Evolutionary conservation across 2,113 vertebrate genomes (phyloP).

Genomic region (Myrmophylax atrothorax): DNA sequence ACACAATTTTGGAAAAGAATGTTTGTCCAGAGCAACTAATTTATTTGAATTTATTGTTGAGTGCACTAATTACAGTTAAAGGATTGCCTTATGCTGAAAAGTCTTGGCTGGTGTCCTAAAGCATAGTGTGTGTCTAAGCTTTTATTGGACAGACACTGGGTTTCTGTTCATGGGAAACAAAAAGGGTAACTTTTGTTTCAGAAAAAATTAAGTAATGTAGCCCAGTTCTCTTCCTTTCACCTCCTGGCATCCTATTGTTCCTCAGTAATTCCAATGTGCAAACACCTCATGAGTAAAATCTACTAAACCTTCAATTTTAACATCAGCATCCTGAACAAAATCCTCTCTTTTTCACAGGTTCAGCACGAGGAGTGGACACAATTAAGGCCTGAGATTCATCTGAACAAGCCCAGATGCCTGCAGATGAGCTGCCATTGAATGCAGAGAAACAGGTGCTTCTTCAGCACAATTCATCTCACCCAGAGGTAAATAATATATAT

Average conservation of each 20-base stretch:
- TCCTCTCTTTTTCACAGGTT: not conserved
- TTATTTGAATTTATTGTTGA: not conserved
- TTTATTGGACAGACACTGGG: not conserved
- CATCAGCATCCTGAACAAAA: not conserved
- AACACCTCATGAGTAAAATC: not conserved
- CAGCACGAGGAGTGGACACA: not conserved
- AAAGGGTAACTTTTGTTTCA: not conserved
- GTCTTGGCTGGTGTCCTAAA: not conserved
- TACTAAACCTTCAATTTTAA: not conserved
- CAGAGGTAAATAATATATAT: not conserved
- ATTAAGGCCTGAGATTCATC: not conserved
- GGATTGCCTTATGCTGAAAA: not conserved
- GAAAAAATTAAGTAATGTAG: not conserved
- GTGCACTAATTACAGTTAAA: not conserved
- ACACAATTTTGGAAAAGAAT: not conserved
- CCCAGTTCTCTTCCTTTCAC: not conserved
- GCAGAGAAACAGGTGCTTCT: not conserved
- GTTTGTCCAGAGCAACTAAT: not conserved
- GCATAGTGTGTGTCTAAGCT: not conserved
- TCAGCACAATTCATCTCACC: not conserved
- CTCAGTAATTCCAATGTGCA: not conserved
- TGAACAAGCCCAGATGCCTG: not conserved
- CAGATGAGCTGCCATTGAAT: not conserved
- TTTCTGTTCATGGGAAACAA: not conserved
- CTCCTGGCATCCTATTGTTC: not conserved